phyloP scores from a whole-genome alignment of 2,888 invertebrate species.

The Acrocyrtus sp. region DNA sequence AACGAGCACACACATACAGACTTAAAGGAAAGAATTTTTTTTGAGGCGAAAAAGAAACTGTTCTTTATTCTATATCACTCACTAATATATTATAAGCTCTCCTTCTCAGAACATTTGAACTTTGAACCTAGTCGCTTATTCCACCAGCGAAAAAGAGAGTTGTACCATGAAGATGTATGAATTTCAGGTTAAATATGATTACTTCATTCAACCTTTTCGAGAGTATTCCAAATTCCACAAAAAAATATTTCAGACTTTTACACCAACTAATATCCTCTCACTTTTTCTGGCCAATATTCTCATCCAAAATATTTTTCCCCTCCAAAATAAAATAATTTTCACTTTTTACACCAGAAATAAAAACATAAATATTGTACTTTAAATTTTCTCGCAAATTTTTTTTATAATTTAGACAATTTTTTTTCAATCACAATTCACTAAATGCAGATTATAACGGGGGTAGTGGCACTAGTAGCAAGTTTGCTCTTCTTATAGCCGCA shows the following conservation, averaged over 20 bases:
- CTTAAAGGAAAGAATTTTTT: too few relatives aligned
- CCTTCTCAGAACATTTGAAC: neutral
- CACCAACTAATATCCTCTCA: neutral
- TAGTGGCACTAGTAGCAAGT: too few relatives aligned
- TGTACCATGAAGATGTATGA: neutral
- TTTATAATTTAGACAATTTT: too few relatives aligned
- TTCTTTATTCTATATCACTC: constrained; percentile 1
- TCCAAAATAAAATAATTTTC: neutral
- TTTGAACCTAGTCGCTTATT: neutral
- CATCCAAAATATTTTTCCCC: neutral
- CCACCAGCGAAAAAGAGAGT: neutral
- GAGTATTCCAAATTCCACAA: too few relatives aligned
- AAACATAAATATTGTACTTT: too few relatives aligned
- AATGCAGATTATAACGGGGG: too few relatives aligned
- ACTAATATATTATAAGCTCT: neutral
- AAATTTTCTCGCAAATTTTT: too few relatives aligned
- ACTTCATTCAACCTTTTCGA: too few relatives aligned
- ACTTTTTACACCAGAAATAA: neutral
- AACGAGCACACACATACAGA: neutral
- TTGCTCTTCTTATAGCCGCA: too few relatives aligned
- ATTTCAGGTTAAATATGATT: too few relatives aligned
- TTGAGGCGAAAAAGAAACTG: too few relatives aligned
- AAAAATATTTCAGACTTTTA: neutral
- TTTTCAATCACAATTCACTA: too few relatives aligned
- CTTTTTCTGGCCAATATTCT: neutral